Percentiles rank a stretch among this genome's conserved stretches.
Conservation (phyloP, 2,113 vertebrate species). For the Tauraco erythrolophus region DNA sequence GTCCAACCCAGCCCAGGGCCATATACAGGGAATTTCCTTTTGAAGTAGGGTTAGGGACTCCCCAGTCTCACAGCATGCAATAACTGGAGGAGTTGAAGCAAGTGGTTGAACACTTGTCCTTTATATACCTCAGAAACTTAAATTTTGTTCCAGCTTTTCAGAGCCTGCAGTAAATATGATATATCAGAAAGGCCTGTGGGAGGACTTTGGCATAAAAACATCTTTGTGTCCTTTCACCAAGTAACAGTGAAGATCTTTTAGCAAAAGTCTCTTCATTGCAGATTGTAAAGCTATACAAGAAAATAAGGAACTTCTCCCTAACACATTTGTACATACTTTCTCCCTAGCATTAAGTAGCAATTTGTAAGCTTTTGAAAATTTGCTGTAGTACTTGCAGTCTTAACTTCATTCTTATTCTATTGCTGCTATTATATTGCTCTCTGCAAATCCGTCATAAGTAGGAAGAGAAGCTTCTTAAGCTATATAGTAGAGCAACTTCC, state of each 20-base stretch:
- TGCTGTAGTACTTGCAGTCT: background rate
- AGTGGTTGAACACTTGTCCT: background rate
- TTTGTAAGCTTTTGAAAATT: background rate
- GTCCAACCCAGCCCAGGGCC: background rate
- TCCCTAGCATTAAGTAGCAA: background rate
- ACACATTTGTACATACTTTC: background rate
- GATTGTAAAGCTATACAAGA: background rate
- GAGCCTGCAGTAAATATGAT: background rate
- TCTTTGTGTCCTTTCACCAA: background rate
- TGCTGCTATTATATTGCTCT: background rate
- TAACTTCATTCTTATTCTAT: background rate
- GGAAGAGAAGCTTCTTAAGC: background rate
- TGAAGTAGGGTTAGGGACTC: background rate
- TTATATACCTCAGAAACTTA: background rate
- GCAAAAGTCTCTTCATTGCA: background rate
- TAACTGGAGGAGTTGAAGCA: background rate
- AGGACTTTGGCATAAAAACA: background rate
- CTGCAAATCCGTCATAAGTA: background rate
- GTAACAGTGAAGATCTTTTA: background rate
- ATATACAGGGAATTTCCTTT: background rate
- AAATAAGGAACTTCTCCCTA: background rate
- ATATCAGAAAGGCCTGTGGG: background rate
- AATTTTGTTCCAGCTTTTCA: background rate
- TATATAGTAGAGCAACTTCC: background rate
- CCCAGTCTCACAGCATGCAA: background rate